Base-by-base conservation (phyloP, 2,797 vertebrate genomes). In the Poeciliopsis paucimaculata region DNA sequence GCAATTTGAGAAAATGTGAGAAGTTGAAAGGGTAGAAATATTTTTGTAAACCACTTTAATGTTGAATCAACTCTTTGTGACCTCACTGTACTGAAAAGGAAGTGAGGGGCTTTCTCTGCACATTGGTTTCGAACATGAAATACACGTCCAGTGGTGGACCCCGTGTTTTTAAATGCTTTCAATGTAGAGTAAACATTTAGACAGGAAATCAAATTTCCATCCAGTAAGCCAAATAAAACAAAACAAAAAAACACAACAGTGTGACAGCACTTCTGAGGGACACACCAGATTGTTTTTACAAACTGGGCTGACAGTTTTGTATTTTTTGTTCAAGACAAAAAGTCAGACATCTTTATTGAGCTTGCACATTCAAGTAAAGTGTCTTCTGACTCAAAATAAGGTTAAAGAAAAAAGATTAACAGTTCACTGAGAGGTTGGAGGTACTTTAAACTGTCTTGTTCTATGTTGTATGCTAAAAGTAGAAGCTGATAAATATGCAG, bases 401-500 rank as follows among this genome's bases (percentile, higher is more conserved):
- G 45, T 55, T 46, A 47, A 62, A 34, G 53, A 36, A 75, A 53
- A 60, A 55, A 64, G 1, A 72, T 66, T 49, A 72, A 84, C 76
- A 68, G 68, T 57, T 73, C 74, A 53, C 79, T 43, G 43, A 36
- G 71, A 84, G 80, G 83, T 75, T n/a, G 34, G 82, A 77, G 68
- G n/a, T 28, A 2, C 84, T 76, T 77, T 73, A 83, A 64, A 77
- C 70, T 36, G 55, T 43, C 57, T 76, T 84, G 73, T 51, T 55
- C 55, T 77, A 45, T 72, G 34, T 68, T 77, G 11, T 62, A 55
- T 76, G 51, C 62, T 47, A 49, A 73, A 66, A 82, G 55, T 83
- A 71, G 72, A 78, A 51, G 80, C 84, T 88, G 85, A 87, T 84
- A 77, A 88, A 92, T 81, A 83, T 88, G 84, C 86, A 88, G 75